Percentiles rank a stretch among this genome's conserved stretches.
Evolutionary conservation across 92 coral and sea anemone genomes (phyloP).

Genomic region (Porites rus): DNA sequence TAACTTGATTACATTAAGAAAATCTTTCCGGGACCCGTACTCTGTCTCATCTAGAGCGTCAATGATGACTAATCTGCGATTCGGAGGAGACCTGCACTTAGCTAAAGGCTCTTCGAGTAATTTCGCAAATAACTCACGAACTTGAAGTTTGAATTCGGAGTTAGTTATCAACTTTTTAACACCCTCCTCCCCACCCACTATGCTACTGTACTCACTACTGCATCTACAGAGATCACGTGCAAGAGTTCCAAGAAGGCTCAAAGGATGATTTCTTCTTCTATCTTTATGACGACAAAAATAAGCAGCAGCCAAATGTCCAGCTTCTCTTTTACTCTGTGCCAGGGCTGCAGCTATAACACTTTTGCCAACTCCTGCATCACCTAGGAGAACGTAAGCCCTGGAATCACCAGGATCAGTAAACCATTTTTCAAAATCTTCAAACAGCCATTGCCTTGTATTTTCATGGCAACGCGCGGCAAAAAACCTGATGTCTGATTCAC

Average conservation of each 20-base stretch:
- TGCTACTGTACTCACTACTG: constrained; percentile 25
- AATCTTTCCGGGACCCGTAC: constrained; percentile 39
- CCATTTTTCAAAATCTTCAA: constrained; percentile 54
- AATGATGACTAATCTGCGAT: constrained; percentile 35
- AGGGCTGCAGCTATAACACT: constrained; percentile 64
- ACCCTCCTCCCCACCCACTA: constrained; percentile 31
- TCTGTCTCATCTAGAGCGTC: constrained; percentile 55
- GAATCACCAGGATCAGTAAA: constrained; percentile 46
- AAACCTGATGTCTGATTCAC: constrained; percentile 43
- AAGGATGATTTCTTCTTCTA: constrained; percentile 47
- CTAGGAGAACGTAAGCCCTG: constrained; percentile 61
- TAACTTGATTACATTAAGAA: constrained; percentile 40
- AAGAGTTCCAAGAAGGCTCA: constrained; percentile 49
- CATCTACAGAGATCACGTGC: constrained; percentile 38
- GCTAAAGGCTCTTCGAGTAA: constrained; percentile 60
- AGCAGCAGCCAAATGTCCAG: constrained; percentile 50
- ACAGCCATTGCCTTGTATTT: constrained; percentile 58
- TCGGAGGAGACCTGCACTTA: neutral
- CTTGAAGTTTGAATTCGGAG: constrained; percentile 25
- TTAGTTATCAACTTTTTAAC: constrained; percentile 32
- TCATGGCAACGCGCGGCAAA: constrained; percentile 33
- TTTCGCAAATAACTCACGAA: constrained; percentile 49
- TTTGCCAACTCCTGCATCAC: constrained; percentile 71
- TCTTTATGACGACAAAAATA: constrained; percentile 59
- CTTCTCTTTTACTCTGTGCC: constrained; percentile 18